Evolutionary conservation across 2,797 vertebrate species (phyloP).

Genomic region (Pantherophis vulpinus): DNA sequence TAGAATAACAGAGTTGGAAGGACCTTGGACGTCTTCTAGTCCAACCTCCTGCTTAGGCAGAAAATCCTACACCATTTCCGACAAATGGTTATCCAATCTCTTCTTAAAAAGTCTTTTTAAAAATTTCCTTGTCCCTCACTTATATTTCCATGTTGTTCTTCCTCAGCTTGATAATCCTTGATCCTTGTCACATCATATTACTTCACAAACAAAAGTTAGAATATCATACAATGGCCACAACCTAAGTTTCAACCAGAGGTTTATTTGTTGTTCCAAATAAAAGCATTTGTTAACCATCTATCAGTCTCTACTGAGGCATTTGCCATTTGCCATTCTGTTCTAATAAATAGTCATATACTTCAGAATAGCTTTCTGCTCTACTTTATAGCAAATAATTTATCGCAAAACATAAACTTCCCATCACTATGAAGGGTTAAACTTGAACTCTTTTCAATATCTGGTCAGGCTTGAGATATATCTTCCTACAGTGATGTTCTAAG

Average conservation of each 20-base stretch:
- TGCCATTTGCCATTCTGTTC: not conserved
- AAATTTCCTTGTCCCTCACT: not conserved
- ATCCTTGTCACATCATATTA: not conserved
- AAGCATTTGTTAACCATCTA: not conserved
- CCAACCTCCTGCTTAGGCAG: too few relatives aligned
- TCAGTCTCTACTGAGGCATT: not conserved
- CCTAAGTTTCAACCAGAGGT: not conserved
- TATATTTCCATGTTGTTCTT: not conserved
- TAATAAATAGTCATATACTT: not conserved
- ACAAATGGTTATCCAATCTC: too few relatives aligned
- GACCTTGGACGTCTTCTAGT: too few relatives aligned
- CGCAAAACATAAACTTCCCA: not conserved
- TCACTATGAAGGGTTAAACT: not conserved
- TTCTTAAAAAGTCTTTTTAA: too few relatives aligned
- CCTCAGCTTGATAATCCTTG: not conserved
- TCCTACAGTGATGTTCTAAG: not conserved
- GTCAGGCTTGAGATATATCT: not conserved
- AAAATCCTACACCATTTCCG: too few relatives aligned
- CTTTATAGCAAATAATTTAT: not conserved
- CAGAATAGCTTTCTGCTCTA: not conserved
- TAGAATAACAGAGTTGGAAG: too few relatives aligned
- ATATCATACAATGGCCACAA: not conserved
- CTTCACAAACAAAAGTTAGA: not conserved
- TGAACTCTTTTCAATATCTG: not conserved
- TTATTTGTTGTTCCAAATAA: not conserved